Conservation (phyloP, 2,888 invertebrate species). For the Escarpia spicata region DNA sequence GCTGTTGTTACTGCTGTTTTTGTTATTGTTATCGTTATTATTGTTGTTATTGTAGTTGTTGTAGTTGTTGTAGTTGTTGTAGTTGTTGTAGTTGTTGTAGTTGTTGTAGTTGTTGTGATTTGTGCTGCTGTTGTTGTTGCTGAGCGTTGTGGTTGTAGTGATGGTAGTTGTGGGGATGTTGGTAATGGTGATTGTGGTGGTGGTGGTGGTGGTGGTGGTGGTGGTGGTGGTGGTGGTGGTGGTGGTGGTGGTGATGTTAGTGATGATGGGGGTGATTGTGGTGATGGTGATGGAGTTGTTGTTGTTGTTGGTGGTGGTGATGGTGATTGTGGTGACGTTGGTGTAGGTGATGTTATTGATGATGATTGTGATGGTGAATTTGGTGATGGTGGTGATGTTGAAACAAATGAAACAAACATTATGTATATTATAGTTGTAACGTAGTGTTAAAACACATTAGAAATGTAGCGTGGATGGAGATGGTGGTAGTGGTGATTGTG, state of each 20-base stretch:
- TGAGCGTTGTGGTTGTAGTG: no score
- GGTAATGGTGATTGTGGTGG: no score
- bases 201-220: constrained; percentile 20
- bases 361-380: not conserved
- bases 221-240: not conserved
- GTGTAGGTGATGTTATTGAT: not conserved
- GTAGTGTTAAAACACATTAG: no score
- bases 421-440: no score
- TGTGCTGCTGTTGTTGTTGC: no score
- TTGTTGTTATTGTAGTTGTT: not conserved
- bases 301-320: not conserved
- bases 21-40: no score
- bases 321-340: not conserved
- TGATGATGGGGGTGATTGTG: no score
- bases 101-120: constrained; percentile 3
- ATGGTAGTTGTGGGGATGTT: no score
- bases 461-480: no score
- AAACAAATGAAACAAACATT: no score
- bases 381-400: no score
- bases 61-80: not conserved
- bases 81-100: constrained; percentile 26
- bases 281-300: not conserved
- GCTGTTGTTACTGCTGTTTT: no score
- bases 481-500: not conserved
- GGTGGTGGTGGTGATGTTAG: constrained; percentile 22